Conservation (phyloP, 2,888 invertebrate species). For the Scaeva pyrastri region DNA sequence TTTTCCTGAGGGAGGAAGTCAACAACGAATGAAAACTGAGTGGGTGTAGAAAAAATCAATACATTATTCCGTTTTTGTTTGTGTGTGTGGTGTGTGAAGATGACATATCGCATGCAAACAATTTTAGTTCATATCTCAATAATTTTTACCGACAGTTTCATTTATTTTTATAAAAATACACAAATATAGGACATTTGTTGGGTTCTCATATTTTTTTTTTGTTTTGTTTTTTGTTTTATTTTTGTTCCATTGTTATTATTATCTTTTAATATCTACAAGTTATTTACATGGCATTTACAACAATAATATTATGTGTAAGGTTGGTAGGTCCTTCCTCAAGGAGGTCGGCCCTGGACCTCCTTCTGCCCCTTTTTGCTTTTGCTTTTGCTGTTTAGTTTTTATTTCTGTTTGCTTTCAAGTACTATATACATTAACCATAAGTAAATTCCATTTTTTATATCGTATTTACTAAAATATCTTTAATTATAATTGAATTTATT, state of each 20-base stretch:
- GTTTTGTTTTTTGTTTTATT: conserved; percentile 63
- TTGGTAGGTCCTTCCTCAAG: conserved; percentile 72
- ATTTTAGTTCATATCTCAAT: conserved; percentile 58
- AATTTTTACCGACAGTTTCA: conserved; percentile 62
- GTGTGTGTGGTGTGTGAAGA: conserved; percentile 49
- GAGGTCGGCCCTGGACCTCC: conserved; percentile 54
- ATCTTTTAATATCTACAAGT: conserved; percentile 74
- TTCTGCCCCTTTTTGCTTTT: conserved; percentile 17
- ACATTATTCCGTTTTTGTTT: conserved; percentile 40
- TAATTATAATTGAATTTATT: conserved; percentile 78
- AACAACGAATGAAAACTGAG: conserved; percentile 61
- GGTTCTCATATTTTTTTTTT: conserved; percentile 66
- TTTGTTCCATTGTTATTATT: conserved; percentile 71
- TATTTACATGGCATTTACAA: conserved; percentile 76
- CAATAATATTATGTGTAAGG: conserved; percentile 58
- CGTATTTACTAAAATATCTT: conserved; percentile 80
- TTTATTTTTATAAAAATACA: conserved; percentile 75
- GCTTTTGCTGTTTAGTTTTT: neutral
- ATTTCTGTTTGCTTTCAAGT: conserved; percentile 26
- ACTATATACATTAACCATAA: conserved; percentile 70
- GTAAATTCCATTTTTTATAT: conserved; percentile 63
- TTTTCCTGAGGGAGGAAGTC: conserved; percentile 74
- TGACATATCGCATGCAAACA: conserved; percentile 62
- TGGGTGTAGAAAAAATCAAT: conserved; percentile 52
- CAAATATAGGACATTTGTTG: conserved; percentile 76